Base-by-base conservation (phyloP, 2,888 invertebrate species). In the Lasioglossum zephyrum region DNA sequence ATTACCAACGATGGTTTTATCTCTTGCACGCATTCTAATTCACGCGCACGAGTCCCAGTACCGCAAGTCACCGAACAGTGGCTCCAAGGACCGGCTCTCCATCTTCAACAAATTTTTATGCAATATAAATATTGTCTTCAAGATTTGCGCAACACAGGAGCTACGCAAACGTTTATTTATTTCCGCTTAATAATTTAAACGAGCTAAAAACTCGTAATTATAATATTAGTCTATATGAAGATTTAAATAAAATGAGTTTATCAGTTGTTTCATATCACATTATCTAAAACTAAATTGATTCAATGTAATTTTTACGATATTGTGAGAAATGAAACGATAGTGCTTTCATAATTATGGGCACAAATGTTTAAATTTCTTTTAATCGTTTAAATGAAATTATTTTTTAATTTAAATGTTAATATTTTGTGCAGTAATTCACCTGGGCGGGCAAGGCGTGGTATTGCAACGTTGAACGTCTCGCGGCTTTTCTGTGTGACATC, bases 61-160 rank as follows among this genome's bases (percentile, higher is more conserved):
- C 98, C 97, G 93, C 99, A 98, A 0, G 96, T 96, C 22, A 95
- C 96, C 8, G 97, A 97, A 92, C 99, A 99, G 0, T 97, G 96
- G 8, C 97, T 96, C 98, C 98, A 99, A 11, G 97, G 96, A 1
- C 96, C 96, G 0, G 97, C 96, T 72, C 97, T 96, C 98, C 98
- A 99, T 87, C 94, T 94, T 77, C 44, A 66, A n/a, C 9, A 9
- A n/a, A 57, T n/a, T n/a, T n/a, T 57, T n/a, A 57, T 22, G n/a
- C 57, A 57, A 57, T 11, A 57, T 57, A 57, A 57, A 57, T 57
- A 9, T 53, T 57, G 11, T n/a, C n/a, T n/a, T 57, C n/a, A 9
- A 2, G 2, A 53, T 53, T n/a, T 11, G n/a, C 9, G 11, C 11
- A n/a, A 57, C n/a, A n/a, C 3, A 53, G 53, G 3, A 22, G 22